Percentiles rank a stretch among this genome's conserved stretches.
Evolutionary conservation across 2,888 invertebrate genomes (phyloP).

Genomic region (Caenorhabditis macrosperma): DNA sequence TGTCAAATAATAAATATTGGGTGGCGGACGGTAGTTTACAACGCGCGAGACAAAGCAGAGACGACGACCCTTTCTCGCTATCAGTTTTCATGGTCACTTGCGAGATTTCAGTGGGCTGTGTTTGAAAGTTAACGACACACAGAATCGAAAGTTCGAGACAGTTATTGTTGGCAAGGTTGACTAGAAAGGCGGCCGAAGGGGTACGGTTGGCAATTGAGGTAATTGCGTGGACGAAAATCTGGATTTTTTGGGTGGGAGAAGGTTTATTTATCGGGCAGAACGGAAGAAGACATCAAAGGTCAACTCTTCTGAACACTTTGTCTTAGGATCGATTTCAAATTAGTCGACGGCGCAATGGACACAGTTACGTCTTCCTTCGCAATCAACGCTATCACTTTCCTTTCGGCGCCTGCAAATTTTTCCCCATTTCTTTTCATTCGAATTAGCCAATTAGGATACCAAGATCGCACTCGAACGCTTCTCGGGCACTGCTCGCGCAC

Average conservation of each 20-base stretch:
- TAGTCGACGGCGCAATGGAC: conserved; percentile 63
- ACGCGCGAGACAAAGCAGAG: conserved; percentile 21
- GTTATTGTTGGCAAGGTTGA: no score
- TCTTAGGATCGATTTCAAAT: conserved; percentile 63
- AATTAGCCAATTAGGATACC: no score
- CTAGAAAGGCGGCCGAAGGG: no score
- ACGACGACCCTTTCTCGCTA: conserved; percentile 9
- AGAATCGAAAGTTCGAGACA: conserved; percentile 14
- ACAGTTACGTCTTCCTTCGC: conserved; percentile 68
- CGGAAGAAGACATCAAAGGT: conserved; percentile 16
- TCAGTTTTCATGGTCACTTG: conserved; percentile 50
- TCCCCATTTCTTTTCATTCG: neutral
- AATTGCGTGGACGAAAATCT: conserved; percentile 8
- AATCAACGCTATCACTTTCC: conserved; percentile 70
- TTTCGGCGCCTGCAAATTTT: conserved; percentile 45
- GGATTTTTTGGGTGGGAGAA: neutral
- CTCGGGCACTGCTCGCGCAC: conserved; percentile 66
- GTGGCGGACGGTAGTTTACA: neutral
- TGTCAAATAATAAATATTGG: conserved; percentile 11
- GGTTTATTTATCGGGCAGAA: no score
- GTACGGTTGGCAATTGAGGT: neutral
- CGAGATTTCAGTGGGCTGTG: neutral
- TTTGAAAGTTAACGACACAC: neutral
- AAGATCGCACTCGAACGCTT: conserved; percentile 57
- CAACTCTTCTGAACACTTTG: conserved; percentile 54